Evolutionary conservation across 1,140 invertebrate species (phyloP).

Genomic region (Lerema accius): DNA sequence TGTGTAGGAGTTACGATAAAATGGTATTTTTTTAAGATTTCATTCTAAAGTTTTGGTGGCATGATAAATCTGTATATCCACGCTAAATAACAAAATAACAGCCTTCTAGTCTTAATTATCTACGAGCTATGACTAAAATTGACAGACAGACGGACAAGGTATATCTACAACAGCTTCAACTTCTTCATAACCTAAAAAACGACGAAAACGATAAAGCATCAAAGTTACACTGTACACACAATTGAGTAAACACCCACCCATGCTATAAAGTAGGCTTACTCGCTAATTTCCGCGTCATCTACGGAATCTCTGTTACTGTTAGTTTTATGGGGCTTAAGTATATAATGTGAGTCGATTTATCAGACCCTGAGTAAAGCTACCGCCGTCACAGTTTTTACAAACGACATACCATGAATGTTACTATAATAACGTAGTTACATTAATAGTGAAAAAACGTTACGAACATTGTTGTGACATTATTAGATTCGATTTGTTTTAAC

Average conservation of each 20-base stretch:
- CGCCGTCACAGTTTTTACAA: constrained; percentile 10
- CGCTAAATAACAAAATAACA: too few species aligned
- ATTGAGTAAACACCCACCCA: background rate
- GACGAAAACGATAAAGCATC: too few species aligned
- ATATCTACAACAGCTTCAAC: too few species aligned
- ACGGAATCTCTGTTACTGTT: constrained; percentile 18
- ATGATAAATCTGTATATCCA: too few species aligned
- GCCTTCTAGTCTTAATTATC: too few species aligned
- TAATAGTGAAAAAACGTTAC: background rate
- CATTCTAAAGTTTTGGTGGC: too few species aligned
- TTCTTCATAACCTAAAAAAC: too few species aligned
- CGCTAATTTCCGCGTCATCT: constrained; percentile 1
- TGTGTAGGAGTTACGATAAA: too few species aligned
- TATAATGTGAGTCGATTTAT: constrained; percentile 23
- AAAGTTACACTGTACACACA: background rate
- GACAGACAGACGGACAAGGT: too few species aligned
- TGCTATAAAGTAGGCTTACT: constrained; percentile 7
- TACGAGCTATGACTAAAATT: too few species aligned
- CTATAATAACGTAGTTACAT: background rate
- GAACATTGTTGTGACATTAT: too few species aligned
- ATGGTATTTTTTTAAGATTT: too few species aligned
- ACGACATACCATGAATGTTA: background rate
- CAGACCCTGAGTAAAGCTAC: constrained; percentile 4
- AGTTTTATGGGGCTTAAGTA: constrained; percentile 17
- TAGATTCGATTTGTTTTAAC: background rate